Evolutionary conservation across 2,113 vertebrate genomes (phyloP).

Genomic region (Siniperca chuatsi): DNA sequence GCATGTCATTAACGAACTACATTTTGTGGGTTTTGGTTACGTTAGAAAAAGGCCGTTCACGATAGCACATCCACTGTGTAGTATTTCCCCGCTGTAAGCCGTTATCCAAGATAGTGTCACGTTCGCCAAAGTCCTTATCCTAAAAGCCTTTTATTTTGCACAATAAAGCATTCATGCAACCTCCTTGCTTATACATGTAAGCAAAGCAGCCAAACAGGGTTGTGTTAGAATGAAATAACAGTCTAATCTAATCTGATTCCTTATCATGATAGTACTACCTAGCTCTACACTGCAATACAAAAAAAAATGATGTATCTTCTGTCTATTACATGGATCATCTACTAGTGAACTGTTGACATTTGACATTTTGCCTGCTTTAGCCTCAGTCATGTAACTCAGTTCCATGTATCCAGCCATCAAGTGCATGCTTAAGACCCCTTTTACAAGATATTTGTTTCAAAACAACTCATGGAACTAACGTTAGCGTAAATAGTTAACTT

Average conservation of each 20-base stretch:
- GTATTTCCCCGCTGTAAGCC: no score
- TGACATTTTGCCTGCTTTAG: background rate
- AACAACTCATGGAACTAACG: background rate
- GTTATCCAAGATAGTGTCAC: no score
- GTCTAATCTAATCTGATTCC: background rate
- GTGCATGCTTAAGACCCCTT: no score
- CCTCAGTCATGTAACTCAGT: no score
- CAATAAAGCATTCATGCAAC: background rate
- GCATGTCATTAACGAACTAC: background rate
- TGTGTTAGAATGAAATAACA: background rate
- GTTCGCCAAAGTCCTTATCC: background rate
- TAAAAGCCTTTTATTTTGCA: background rate
- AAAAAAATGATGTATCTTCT: background rate
- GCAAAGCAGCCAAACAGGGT: background rate
- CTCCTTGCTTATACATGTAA: background rate
- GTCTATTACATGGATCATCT: background rate
- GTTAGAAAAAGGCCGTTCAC: background rate
- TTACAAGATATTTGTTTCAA: background rate
- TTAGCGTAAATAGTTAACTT: background rate
- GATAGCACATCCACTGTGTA: background rate
- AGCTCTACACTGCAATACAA: background rate
- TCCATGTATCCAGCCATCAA: no score
- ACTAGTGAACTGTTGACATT: background rate
- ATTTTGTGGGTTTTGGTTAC: background rate
- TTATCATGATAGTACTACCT: background rate